These are phyloP conservation scores for Drosophila kikkawai DNA, from an alignment of 1,140 invertebrate species.

Conservation along the genomic window DNA sequence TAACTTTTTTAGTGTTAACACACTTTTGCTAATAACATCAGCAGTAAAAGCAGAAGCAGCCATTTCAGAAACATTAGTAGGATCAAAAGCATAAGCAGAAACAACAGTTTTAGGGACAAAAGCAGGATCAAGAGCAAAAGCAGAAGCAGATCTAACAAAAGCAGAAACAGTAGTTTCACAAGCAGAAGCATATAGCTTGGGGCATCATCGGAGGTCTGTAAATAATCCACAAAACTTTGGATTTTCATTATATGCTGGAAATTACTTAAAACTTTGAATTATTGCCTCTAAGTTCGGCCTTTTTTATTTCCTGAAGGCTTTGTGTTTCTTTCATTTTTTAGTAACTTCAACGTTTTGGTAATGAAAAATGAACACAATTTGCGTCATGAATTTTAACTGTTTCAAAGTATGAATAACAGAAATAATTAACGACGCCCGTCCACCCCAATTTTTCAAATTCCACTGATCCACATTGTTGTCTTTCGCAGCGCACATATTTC, in stretches of 20 bases:
- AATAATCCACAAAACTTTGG: neutral
- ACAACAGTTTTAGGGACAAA: too few relatives aligned
- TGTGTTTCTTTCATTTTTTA: neutral
- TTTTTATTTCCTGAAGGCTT: too few relatives aligned
- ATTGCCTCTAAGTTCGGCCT: too few relatives aligned
- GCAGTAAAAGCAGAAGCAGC: too few relatives aligned
- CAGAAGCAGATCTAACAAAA: too few relatives aligned
- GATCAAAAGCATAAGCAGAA: too few relatives aligned
- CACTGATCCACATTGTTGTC: conserved; percentile 19
- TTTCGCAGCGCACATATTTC: conserved; percentile 7
- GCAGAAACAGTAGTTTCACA: too few relatives aligned
- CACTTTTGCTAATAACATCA: too few relatives aligned
- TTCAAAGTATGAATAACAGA: neutral
- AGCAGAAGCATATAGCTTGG: too few relatives aligned
- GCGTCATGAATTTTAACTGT: conserved; percentile 1
- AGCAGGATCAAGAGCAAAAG: too few relatives aligned
- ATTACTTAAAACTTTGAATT: neutral
- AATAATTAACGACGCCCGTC: conserved; percentile 1
- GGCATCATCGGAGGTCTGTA: neutral
- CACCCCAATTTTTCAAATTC: neutral
- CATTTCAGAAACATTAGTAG: too few relatives aligned
- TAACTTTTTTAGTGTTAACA: too few relatives aligned
- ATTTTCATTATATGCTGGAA: neutral
- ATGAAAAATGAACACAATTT: neutral
- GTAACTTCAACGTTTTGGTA: neutral